Evolutionary conservation across 2,797 vertebrate genomes (phyloP), one percentile per base, ranked within the genome.

Genomic region (Coregonus ussuriensis): DNA sequence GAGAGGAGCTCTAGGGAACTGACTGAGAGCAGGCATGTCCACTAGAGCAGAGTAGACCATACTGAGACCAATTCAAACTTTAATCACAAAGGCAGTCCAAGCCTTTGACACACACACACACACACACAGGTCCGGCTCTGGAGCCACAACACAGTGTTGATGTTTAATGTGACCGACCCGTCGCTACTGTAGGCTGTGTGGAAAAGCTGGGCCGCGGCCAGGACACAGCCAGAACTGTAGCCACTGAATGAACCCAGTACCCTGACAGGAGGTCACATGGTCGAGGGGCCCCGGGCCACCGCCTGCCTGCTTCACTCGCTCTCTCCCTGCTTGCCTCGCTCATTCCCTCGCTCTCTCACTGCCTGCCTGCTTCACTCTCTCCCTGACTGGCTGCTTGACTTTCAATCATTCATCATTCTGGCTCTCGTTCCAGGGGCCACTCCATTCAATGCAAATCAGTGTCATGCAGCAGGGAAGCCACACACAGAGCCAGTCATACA

Each of bases 221-320:
- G 84, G 21, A 59, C 85, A 91, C 90, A 91, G 88, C 87, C 84
- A 91, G 86, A 85, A 18, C 67, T 35, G 18, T 47, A 90, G 89
- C 92, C 91, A 92, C 91, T 93, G 89, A 93, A 94, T 94, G 92
- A 94, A 95, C 94, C 92, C 93, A 91, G 91, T 94, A 94, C 92
- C 92, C 93, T 87, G 89, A 92, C 93, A 87, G 87, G 78, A 9
- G 89, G 91, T 95, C 94, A 95, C 93, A 93, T 93, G 93, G 90
- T 92, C 84, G 83, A 85, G 83, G 81, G 89, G 88, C 89, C 87
- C 76, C 85, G 84, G 84, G 89, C 88, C 88, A 89, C 89, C 79
- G 85, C 89, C 88, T 87, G 86, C 88, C 75, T 83, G 82, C 84
- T 81, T 77, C 3, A 11, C 21, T 51, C n/a, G 0, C 70, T 33